A percentile compares a stretch with the other conserved stretches of the same genome.
These are phyloP conservation scores for Sebastes variabilis DNA, from an alignment of 2,797 vertebrate species.

Conservation along the genomic window DNA sequence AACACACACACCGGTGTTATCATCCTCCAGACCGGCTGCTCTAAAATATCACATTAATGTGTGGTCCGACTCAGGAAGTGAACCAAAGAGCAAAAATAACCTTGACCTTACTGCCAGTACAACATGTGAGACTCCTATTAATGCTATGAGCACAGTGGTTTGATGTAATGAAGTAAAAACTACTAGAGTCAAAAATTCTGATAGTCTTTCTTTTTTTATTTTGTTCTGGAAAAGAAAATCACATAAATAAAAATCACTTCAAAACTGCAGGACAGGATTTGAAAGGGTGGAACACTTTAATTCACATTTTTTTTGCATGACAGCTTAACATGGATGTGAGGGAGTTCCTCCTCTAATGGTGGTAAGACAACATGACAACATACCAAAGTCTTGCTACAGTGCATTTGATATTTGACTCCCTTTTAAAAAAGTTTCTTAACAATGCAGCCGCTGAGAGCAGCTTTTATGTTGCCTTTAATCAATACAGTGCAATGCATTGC, in stretches of 20 bases:
- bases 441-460: constrained; percentile 33
- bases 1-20: constrained; percentile 55
- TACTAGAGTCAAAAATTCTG: constrained; percentile 12
- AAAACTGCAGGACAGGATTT: constrained; percentile 71
- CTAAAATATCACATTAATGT: constrained; percentile 62
- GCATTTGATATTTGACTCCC: constrained; percentile 37
- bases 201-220: constrained; percentile 53
- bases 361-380: constrained; percentile 60
- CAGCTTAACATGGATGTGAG: constrained; percentile 65
- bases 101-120: constrained; percentile 43
- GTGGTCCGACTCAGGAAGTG: constrained; percentile 57
- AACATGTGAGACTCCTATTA: constrained; percentile 13
- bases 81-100: constrained; percentile 50
- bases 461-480: constrained; percentile 28
- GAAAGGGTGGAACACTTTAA: constrained; percentile 73
- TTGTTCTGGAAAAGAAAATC: constrained; percentile 54
- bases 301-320: constrained; percentile 82
- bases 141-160: neutral
- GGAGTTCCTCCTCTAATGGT: constrained; percentile 44
- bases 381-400: constrained; percentile 57
- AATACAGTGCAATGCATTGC: constrained; percentile 28
- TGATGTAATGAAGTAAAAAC: constrained; percentile 4
- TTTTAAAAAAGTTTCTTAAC: constrained; percentile 17
- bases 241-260: constrained; percentile 76
- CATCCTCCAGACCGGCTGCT: constrained; percentile 36